A percentile compares a stretch with the other conserved stretches of the same genome.
Evolutionary conservation across 2,888 invertebrate genomes (phyloP).

Genomic region (Nomada ruficornis): DNA sequence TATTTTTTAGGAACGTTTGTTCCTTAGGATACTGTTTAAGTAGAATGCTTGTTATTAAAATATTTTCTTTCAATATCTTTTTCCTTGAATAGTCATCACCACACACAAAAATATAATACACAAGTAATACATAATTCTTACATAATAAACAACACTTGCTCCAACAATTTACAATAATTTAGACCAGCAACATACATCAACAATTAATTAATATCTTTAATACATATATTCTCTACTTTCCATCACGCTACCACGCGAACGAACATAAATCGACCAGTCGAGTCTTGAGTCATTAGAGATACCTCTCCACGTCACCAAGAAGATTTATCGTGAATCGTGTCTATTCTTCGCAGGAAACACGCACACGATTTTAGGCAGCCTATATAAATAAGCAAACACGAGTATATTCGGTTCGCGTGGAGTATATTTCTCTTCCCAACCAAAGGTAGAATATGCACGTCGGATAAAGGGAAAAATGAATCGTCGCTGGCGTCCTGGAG

Average conservation of each 20-base stretch:
- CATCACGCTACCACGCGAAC: neutral
- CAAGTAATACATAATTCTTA: no score
- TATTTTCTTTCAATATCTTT: no score
- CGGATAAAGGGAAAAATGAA: slow-evolving; percentile 52
- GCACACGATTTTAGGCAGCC: slow-evolving; percentile 21
- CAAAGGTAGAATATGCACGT: neutral
- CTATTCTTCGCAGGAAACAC: slow-evolving; percentile 11
- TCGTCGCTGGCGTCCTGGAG: slow-evolving; percentile 22
- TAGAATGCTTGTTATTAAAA: no score
- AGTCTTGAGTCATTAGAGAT: slow-evolving; percentile 28
- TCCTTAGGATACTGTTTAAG: no score
- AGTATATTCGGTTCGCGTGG: slow-evolving; percentile 8
- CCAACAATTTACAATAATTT: neutral
- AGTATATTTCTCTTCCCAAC: slow-evolving; percentile 33
- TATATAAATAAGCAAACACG: slow-evolving; percentile 41
- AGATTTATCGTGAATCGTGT: slow-evolving; percentile 24
- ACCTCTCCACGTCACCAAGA: neutral
- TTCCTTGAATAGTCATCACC: no score
- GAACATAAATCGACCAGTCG: slow-evolving; percentile 19
- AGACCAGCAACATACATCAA: neutral
- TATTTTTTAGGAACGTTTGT: no score
- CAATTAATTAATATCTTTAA: neutral
- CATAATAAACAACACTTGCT: no score
- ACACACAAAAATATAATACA: no score
- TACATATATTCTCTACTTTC: neutral